A percentile compares a stretch with the other conserved stretches of the same genome.
Conservation (phyloP, 2,113 vertebrate species). For the Prunella himalayana region DNA sequence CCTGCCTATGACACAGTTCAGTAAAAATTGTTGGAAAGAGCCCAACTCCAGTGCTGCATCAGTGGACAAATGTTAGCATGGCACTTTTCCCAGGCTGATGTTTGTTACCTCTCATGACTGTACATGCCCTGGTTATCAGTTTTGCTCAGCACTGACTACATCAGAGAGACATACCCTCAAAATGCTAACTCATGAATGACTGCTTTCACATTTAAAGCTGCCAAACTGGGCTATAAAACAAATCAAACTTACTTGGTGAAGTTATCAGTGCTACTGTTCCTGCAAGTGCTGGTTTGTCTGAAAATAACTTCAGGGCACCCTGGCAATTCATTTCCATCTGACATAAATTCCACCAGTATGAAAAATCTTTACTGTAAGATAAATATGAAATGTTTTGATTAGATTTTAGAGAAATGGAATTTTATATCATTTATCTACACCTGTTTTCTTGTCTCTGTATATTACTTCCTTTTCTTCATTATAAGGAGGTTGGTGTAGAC, state of each 20-base stretch:
- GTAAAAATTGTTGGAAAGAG: not conserved
- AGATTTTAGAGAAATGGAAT: not conserved
- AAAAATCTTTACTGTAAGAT: not conserved
- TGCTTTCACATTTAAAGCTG: not conserved
- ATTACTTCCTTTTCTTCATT: not conserved
- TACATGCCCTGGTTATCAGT: not conserved
- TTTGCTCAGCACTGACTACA: not conserved
- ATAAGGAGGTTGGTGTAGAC: not conserved
- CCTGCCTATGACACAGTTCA: rapidly evolving
- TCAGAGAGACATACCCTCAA: not conserved
- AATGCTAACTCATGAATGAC: not conserved
- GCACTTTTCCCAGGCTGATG: not conserved
- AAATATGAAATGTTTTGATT: not conserved
- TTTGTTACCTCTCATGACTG: not conserved
- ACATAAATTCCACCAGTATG: not conserved
- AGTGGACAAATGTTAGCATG: not conserved
- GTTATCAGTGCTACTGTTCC: not conserved
- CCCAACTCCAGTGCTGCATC: not conserved
- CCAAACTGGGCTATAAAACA: not conserved
- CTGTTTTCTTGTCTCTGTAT: not conserved
- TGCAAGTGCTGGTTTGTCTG: not conserved
- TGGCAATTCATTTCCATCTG: not conserved
- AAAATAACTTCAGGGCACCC: not conserved
- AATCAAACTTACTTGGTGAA: not conserved
- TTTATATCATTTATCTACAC: not conserved